Percentiles rank a stretch among this genome's conserved stretches.
Evolutionary conservation across 1,140 invertebrate genomes (phyloP).

Genomic region (Brachionus plicatilis): DNA sequence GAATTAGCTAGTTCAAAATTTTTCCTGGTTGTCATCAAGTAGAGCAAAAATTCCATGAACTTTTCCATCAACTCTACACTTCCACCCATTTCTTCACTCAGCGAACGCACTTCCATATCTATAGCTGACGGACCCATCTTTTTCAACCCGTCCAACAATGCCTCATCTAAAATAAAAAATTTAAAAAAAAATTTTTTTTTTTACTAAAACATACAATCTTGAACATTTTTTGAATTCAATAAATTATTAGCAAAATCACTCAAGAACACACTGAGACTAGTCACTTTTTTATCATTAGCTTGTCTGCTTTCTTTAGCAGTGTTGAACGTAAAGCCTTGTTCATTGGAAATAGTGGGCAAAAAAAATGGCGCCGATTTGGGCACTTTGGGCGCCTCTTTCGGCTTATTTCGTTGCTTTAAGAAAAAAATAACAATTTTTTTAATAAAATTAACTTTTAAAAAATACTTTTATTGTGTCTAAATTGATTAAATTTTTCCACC

Average conservation of each 20-base stretch:
- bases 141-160: conserved; percentile 70
- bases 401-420: conserved; percentile 69
- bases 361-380: conserved; percentile 88
- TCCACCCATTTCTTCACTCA: conserved; percentile 68
- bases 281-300: conserved; percentile 9
- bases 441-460: conserved; percentile 48
- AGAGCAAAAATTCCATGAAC: conserved; percentile 72
- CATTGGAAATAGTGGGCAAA: conserved; percentile 73
- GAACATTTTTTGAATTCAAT: background rate
- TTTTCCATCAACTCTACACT: conserved; percentile 66
- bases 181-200: background rate
- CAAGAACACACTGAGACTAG: background rate
- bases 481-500: conserved; percentile 87
- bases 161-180: conserved; percentile 45
- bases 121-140: conserved; percentile 73
- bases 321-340: conserved; percentile 75
- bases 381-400: conserved; percentile 71
- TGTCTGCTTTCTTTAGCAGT: conserved; percentile 51
- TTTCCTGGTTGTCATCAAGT: conserved; percentile 67
- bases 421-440: conserved; percentile 44
- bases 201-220: background rate
- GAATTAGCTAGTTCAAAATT: conserved; percentile 87
- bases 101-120: conserved; percentile 78
- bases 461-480: conserved; percentile 73
- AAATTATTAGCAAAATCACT: background rate